Conservation (phyloP, 2,888 invertebrate species). For the Sphinx pinastri region DNA sequence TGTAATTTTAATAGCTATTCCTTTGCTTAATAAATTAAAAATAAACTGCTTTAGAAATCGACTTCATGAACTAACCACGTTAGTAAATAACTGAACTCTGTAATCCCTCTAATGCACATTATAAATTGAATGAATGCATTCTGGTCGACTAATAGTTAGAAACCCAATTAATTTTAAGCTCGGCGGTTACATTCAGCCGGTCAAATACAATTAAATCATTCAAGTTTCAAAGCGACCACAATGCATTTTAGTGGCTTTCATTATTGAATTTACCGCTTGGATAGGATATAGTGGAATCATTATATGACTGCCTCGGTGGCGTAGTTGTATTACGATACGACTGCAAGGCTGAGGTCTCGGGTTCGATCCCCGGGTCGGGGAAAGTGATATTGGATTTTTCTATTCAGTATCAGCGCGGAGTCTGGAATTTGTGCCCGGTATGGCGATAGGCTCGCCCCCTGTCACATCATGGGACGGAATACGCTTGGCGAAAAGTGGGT, state of each 20-base stretch:
- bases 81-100: slow-evolving; percentile 4
- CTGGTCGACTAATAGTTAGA: slow-evolving; percentile 2
- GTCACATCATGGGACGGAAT: too few relatives aligned
- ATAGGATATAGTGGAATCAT: neutral
- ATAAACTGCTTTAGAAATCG: neutral
- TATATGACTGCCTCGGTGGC: too few relatives aligned
- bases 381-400: too few relatives aligned
- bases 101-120: neutral
- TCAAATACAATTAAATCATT: slow-evolving; percentile 14
- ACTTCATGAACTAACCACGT: neutral
- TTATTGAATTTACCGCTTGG: neutral
- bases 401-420: too few relatives aligned
- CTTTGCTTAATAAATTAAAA: neutral
- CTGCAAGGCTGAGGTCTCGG: too few relatives aligned
- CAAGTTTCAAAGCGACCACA: slow-evolving; percentile 5
- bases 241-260: slow-evolving; percentile 2
- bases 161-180: slow-evolving; percentile 18
- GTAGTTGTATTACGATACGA: too few relatives aligned
- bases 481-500: too few relatives aligned
- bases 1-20: neutral
- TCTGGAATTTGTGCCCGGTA: too few relatives aligned
- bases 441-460: too few relatives aligned
- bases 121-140: neutral
- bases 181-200: neutral
- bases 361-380: too few relatives aligned